phyloP scores from a whole-genome alignment of 2,113 vertebrate genomes.

The Piaya cayana region DNA sequence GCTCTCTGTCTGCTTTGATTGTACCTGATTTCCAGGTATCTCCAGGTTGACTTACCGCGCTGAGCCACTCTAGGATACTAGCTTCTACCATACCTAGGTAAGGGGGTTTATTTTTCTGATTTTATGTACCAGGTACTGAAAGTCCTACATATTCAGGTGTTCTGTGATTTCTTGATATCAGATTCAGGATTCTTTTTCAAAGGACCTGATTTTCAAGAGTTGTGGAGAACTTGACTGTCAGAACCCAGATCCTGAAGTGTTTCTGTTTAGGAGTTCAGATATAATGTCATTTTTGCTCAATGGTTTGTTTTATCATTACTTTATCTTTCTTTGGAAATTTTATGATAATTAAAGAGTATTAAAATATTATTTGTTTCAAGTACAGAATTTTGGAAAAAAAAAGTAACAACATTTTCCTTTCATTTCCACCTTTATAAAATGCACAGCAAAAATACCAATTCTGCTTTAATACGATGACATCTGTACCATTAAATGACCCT shows the following conservation, averaged over 20 bases:
- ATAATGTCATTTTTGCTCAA: background rate
- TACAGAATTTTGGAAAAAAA: background rate
- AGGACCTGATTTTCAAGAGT: background rate
- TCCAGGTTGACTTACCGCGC: background rate
- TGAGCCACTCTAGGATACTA: background rate
- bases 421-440: background rate
- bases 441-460: background rate
- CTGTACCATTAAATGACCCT: background rate
- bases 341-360: background rate
- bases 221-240: background rate
- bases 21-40: background rate
- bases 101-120: background rate
- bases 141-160: background rate
- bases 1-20: conserved; percentile 9
- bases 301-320: background rate
- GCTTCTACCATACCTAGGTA: conserved; percentile 60
- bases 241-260: background rate
- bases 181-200: background rate
- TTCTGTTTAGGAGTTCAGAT: background rate
- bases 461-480: background rate
- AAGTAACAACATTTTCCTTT: background rate
- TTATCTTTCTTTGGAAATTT: background rate
- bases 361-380: background rate
- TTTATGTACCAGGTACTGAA: background rate
- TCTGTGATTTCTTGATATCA: background rate